These are phyloP conservation scores for Glossosoma conforme DNA, from an alignment of 1,140 invertebrate genomes.

Conservation along the genomic window DNA sequence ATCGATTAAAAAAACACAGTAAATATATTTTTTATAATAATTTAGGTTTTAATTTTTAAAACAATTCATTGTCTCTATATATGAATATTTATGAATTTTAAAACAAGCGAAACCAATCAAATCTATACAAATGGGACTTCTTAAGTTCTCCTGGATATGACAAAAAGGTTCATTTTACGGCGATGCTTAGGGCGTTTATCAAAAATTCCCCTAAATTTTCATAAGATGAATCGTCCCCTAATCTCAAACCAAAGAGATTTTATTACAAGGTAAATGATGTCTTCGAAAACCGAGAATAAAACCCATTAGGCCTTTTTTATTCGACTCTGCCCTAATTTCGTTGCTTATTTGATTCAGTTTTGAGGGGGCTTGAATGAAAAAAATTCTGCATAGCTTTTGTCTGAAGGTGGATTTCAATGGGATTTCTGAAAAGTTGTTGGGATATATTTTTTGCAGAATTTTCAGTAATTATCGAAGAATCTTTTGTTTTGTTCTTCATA, in stretches of 20 bases:
- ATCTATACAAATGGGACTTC: no score
- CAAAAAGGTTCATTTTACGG: conserved; percentile 1
- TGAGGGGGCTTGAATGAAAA: background rate
- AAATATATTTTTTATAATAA: no score
- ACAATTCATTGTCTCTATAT: no score
- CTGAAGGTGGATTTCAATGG: no score
- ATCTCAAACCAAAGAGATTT: conserved; percentile 21
- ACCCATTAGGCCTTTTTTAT: conserved; percentile 21
- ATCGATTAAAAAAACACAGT: no score
- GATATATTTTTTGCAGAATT: no score
- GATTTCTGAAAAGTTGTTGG: no score
- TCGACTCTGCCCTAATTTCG: conserved; percentile 13
- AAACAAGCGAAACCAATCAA: no score
- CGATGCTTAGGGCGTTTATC: conserved; percentile 2
- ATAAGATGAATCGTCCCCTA: conserved; percentile 18
- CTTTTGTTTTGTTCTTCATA: no score
- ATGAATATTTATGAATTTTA: no score
- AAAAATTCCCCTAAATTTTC: conserved; percentile 18
- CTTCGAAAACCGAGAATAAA: conserved; percentile 8
- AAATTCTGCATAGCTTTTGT: background rate
- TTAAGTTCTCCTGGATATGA: background rate
- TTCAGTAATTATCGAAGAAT: no score
- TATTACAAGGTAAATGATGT: conserved; percentile 26
- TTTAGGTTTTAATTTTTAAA: no score
- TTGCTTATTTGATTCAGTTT: conserved; percentile 18